Evolutionary conservation across 2,888 invertebrate genomes (phyloP), one percentile per base, ranked within the genome.

Genomic region (Eupelmus urozonus): DNA sequence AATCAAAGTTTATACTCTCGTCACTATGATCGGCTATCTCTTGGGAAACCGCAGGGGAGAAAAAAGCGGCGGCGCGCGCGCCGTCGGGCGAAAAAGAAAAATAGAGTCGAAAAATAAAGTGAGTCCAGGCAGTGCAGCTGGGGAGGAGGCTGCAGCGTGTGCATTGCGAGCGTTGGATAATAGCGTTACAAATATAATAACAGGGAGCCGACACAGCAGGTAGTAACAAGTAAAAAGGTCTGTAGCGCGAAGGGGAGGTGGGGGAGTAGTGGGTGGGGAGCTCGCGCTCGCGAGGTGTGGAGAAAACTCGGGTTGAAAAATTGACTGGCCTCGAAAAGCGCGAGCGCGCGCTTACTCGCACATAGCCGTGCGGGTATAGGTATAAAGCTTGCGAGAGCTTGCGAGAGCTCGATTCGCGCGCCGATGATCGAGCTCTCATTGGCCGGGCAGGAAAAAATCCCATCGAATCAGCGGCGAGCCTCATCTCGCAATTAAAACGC

Each of bases 401-500:
- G n/a, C 18, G 18, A 60, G 40, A 40, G 71, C 72, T 73, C 76
- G 59, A 76, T 77, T 76, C 45, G 34, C 74, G 83, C 82, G 49
- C 60, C 79, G 78, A 76, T 79, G 80, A 85, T 84, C 84, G 85
- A 75, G 84, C 85, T 86, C 87, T 86, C 87, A 88, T 88, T 88
- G 88, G 88, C 85, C 86, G 83, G 84, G 83, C 82, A 83, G 85
- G 73, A 85, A 87, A 88, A 87, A 87, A 88, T 88, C 87, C 85
- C 85, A 87, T 87, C 87, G 88, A 88, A 88, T 88, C 88, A 86
- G 88, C 85, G 85, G 81, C 87, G 84, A 86, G 86, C 84, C 80
- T 82, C 82, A 87, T 85, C 86, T 87, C 87, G 88, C 87, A 88
- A 88, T 87, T 87, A 87, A 87, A 87, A 85, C 85, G 84, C 85